Evolutionary conservation across 2,888 invertebrate genomes (phyloP), one percentile per base, ranked within the genome.

Genomic region (Eledone cirrhosa): DNA sequence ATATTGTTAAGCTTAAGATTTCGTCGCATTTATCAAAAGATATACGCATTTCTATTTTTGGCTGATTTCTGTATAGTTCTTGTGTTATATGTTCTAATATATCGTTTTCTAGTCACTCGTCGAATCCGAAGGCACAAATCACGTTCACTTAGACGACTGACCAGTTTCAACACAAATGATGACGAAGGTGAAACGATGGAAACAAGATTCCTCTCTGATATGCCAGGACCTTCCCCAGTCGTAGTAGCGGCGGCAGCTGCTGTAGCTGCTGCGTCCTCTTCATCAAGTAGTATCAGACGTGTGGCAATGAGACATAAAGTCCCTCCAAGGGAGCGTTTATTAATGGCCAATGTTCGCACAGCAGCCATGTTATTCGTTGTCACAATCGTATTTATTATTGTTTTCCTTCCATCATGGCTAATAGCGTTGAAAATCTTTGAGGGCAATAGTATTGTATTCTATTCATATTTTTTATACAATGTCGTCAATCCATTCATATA

Each of bases 351-450:
- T 81, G 86, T 90, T 47, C 88, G 89, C 78, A 90, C 90, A 16
- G 90, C 90, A 8, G 86, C 87, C 31, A 90, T 90, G 90, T 80
- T 90, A 80, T 90, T 90, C 82, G 89, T 90, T 11, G 90, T 90
- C 0, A 89, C 89, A 1, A 81, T 89, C 14, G 89, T 90, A 63
- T 90, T 90, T 79, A 83, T 90, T 27, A 82, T 90, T 24, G 88
- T 90, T 8, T 90, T 89, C 80, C 80, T 89, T 41, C 90, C 90
- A 2, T 87, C 89, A 14, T 87, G 86, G 83, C 82, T 90, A 11
- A 89, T 88, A 87, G 86, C 88, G 11, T 82, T 86, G 48, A 33
- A 75, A 19, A 78, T 86, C 53, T 78, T 89, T 2, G 79, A 81
- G 0, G 84, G 86, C 78, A 86, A 86, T 72, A 80, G 82, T 59